A percentile compares a stretch with the other conserved stretches of the same genome.
These are phyloP conservation scores for Hemicrepidius hirtus DNA, from an alignment of 2,888 invertebrate species.

Conservation along the genomic window DNA sequence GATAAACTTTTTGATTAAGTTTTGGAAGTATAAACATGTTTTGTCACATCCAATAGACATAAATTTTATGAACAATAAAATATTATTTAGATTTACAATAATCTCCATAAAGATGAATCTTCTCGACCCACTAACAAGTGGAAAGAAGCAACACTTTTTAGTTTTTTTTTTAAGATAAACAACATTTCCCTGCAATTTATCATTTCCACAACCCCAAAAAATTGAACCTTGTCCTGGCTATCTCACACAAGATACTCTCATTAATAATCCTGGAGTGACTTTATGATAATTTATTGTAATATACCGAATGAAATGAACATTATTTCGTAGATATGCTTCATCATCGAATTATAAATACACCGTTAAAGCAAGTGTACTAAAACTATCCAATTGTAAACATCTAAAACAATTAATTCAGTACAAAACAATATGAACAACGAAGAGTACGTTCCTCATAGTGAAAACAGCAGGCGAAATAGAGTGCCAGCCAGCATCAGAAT, in stretches of 20 bases:
- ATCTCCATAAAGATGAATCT: too few species aligned
- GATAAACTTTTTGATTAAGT: background rate
- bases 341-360: background rate
- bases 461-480: conserved; percentile 22
- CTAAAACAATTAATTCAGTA: background rate
- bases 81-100: too few species aligned
- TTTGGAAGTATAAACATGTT: background rate
- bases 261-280: background rate
- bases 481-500: conserved; percentile 39
- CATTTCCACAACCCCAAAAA: background rate
- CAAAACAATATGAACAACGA: background rate
- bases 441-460: conserved; percentile 10
- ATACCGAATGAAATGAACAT: background rate
- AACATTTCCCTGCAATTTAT: background rate
- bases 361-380: too few species aligned
- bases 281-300: conserved; percentile 9
- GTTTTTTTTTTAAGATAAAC: background rate
- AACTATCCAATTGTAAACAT: too few species aligned
- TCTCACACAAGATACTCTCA: background rate
- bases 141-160: too few species aligned
- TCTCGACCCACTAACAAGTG: too few species aligned
- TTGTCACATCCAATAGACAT: too few species aligned
- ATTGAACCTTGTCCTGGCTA: background rate
- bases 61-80: too few species aligned
- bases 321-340: background rate